Percentiles rank a stretch among this genome's conserved stretches.
Evolutionary conservation across 2,797 vertebrate genomes (phyloP).

Genomic region (Knipowitschia caucasica): DNA sequence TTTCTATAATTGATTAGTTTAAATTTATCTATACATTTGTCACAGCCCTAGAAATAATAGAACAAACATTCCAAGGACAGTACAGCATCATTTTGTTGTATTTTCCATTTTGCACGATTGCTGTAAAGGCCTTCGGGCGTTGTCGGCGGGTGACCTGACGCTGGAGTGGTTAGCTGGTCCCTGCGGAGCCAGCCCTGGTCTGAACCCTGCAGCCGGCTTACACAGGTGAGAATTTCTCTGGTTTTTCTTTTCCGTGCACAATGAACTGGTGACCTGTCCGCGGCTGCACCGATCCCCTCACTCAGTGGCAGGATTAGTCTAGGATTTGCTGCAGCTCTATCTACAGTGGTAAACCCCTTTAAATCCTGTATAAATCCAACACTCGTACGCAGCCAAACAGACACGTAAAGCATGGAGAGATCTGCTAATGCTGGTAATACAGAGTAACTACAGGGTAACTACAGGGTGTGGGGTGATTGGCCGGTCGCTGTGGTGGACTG

Average conservation of each 20-base stretch:
- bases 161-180: background rate
- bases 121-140: background rate
- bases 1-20: too few species aligned
- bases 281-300: slow-evolving; percentile 6
- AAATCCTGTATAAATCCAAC: slow-evolving; percentile 6
- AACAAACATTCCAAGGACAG: too few species aligned
- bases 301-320: slow-evolving; percentile 10
- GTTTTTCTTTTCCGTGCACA: slow-evolving; percentile 1
- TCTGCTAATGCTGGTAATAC: background rate
- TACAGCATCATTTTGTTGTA: background rate
- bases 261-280: slow-evolving; percentile 14
- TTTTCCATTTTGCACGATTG: background rate
- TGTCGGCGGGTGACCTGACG: background rate
- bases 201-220: background rate
- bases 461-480: slow-evolving; percentile 7
- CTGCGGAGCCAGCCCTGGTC: background rate
- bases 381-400: background rate
- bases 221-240: slow-evolving; percentile 7
- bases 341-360: slow-evolving; percentile 14
- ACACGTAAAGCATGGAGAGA: background rate
- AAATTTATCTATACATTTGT: too few species aligned
- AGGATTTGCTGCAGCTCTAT: slow-evolving; percentile 14
- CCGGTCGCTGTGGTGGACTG: slow-evolving; percentile 8
- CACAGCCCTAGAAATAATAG: too few species aligned
- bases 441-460: slow-evolving; percentile 7